Conservation (phyloP, 2,113 vertebrate genomes). For the Brachypteracias leptosomus region DNA sequence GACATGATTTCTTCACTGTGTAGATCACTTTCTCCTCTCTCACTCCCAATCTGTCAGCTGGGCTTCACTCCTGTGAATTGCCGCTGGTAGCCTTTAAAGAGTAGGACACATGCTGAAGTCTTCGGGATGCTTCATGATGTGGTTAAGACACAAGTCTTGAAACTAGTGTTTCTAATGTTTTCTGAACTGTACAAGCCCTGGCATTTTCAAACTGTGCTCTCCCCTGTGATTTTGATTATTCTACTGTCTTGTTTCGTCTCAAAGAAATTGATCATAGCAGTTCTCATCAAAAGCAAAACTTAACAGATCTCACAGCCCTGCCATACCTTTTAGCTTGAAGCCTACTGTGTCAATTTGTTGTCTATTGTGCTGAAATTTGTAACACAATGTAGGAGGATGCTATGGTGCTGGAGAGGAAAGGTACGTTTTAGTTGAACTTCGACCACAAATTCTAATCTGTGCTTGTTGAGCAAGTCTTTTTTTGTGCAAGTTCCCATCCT, state of each 20-base stretch:
- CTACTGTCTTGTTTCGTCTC: neutral
- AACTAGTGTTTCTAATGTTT: neutral
- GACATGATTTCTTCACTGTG: slow-evolving; percentile 26
- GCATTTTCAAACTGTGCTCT: neutral
- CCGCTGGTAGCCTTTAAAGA: slow-evolving; percentile 40
- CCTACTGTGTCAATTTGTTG: neutral
- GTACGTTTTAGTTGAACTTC: neutral
- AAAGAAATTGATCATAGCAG: neutral
- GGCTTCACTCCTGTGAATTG: slow-evolving; percentile 22
- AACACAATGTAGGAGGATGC: neutral
- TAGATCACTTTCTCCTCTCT: neutral
- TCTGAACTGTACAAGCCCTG: neutral
- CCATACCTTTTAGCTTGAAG: neutral
- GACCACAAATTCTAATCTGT: neutral
- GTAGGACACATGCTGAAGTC: neutral
- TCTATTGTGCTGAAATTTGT: neutral
- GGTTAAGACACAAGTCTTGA: neutral
- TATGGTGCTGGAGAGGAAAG: neutral
- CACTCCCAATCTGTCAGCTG: neutral
- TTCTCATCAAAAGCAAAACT: neutral
- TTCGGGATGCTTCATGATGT: neutral
- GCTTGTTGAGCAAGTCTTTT: neutral
- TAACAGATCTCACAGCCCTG: neutral
- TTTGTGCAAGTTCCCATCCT: neutral
- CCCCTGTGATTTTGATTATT: neutral